Conservation (phyloP, 2,888 invertebrate species). For the Andrena bicolor region DNA sequence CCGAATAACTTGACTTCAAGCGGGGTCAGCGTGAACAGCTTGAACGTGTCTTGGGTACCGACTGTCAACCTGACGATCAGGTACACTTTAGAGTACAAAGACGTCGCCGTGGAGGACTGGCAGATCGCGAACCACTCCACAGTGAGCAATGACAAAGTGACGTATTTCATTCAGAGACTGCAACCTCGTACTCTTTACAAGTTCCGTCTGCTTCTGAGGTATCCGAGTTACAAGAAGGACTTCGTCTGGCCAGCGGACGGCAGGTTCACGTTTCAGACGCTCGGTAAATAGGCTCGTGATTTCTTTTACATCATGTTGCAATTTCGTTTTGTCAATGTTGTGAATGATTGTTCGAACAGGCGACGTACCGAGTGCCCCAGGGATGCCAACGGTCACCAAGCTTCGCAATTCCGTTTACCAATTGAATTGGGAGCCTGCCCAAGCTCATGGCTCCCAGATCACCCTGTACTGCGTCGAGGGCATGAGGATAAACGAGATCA, state of each 20-base stretch:
- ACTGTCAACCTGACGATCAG: slow-evolving; percentile 85
- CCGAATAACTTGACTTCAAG: slow-evolving; percentile 89
- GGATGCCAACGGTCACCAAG: slow-evolving; percentile 90
- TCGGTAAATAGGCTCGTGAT: slow-evolving; percentile 86
- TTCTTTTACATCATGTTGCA: not conserved
- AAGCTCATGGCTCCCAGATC: slow-evolving; percentile 91
- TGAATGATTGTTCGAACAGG: slow-evolving; percentile 84
- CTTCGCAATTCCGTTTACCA: slow-evolving; percentile 91
- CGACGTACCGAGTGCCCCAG: slow-evolving; percentile 93
- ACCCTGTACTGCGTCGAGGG: slow-evolving; percentile 92
- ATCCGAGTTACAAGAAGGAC: slow-evolving; percentile 87
- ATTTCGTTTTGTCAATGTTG: slow-evolving; percentile 7
- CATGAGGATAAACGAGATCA: slow-evolving; percentile 78
- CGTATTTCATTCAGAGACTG: slow-evolving; percentile 85
- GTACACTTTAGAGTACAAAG: slow-evolving; percentile 86
- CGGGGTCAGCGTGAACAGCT: slow-evolving; percentile 87
- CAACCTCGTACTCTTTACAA: slow-evolving; percentile 92
- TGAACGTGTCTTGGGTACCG: slow-evolving; percentile 90
- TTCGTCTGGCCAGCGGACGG: slow-evolving; percentile 91
- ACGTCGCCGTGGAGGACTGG: slow-evolving; percentile 85
- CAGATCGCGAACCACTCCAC: slow-evolving; percentile 74
- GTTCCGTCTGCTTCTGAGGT: slow-evolving; percentile 89
- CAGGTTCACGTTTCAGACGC: slow-evolving; percentile 91
- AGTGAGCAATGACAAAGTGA: slow-evolving; percentile 71
- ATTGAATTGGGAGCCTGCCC: slow-evolving; percentile 93